Evolutionary conservation across 2,113 vertebrate genomes (phyloP).

Genomic region (Dicerorhinus sumatrensis): DNA sequence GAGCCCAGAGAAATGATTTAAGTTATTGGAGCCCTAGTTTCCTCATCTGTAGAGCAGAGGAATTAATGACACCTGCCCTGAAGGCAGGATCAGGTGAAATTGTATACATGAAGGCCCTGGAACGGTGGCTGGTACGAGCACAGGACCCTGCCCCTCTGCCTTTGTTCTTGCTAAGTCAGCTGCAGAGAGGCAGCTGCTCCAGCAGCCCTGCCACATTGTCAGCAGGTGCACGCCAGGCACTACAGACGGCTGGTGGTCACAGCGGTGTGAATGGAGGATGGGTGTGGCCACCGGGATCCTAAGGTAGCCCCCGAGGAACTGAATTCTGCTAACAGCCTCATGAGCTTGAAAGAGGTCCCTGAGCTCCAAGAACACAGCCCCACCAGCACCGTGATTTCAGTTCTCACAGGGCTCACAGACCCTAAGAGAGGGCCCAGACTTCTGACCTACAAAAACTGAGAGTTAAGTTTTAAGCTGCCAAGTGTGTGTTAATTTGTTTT

Average conservation of each 20-base stretch:
- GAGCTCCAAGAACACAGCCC: neutral
- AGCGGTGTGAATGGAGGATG: accelerated
- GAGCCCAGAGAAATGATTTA: neutral
- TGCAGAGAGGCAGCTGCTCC: neutral
- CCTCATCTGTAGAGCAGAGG: neutral
- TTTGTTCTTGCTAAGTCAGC: neutral
- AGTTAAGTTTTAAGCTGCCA: neutral
- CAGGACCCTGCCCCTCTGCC: neutral
- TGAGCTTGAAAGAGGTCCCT: neutral
- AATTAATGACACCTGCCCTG: neutral
- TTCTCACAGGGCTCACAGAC: neutral
- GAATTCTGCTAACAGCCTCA: neutral
- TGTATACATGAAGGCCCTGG: neutral
- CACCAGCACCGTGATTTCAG: neutral
- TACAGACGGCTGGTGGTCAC: too few relatives aligned
- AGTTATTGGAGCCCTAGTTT: neutral
- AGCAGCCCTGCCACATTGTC: accelerated
- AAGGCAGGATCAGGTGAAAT: neutral
- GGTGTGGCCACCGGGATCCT: neutral
- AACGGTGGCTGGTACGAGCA: neutral
- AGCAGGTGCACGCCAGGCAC: accelerated
- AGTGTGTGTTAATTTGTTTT: neutral
- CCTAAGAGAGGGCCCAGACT: neutral
- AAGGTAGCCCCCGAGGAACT: neutral
- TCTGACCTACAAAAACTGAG: neutral